Conservation (phyloP, 1,140 invertebrate genomes). For the Lutraria rhynchaena region DNA sequence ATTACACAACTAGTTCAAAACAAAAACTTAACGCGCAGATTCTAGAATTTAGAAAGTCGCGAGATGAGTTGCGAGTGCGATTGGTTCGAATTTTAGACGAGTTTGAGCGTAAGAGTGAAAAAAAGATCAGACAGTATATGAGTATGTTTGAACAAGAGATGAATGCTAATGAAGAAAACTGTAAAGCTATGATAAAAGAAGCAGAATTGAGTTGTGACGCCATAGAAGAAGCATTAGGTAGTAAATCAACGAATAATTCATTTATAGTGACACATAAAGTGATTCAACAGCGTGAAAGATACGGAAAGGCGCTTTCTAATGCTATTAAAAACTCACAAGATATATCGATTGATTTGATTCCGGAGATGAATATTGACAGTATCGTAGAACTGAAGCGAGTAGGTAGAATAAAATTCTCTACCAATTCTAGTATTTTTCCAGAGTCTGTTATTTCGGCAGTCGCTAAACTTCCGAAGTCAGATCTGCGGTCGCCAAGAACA, state of each 20-base stretch:
- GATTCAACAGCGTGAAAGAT: slow-evolving; percentile 42
- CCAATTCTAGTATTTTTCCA: slow-evolving; percentile 23
- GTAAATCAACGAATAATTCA: background rate
- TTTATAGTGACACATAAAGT: slow-evolving; percentile 54
- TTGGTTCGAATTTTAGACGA: slow-evolving; percentile 33
- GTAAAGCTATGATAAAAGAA: slow-evolving; percentile 30
- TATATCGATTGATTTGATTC: slow-evolving; percentile 23
- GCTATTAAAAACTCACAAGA: slow-evolving; percentile 37
- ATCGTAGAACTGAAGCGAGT: slow-evolving; percentile 28
- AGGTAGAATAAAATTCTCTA: slow-evolving; percentile 12
- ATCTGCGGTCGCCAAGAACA: slow-evolving; percentile 45
- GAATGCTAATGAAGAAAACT: slow-evolving; percentile 13
- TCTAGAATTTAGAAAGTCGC: slow-evolving; percentile 14
- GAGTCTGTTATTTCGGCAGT: slow-evolving; percentile 47
- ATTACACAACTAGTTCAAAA: slow-evolving; percentile 14
- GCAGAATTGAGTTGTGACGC: background rate
- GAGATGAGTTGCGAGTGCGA: slow-evolving; percentile 21
- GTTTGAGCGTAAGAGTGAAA: slow-evolving; percentile 47
- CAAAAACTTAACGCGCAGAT: slow-evolving; percentile 14
- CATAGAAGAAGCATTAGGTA: slow-evolving; percentile 1
- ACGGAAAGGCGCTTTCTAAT: slow-evolving; percentile 38
- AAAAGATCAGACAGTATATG: slow-evolving; percentile 37
- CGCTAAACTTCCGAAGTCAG: slow-evolving; percentile 41
- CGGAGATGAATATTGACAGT: slow-evolving; percentile 8
- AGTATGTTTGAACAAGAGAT: slow-evolving; percentile 24